phyloP scores from a whole-genome alignment of 2,113 vertebrate species.

The Hiodon tergisus region DNA sequence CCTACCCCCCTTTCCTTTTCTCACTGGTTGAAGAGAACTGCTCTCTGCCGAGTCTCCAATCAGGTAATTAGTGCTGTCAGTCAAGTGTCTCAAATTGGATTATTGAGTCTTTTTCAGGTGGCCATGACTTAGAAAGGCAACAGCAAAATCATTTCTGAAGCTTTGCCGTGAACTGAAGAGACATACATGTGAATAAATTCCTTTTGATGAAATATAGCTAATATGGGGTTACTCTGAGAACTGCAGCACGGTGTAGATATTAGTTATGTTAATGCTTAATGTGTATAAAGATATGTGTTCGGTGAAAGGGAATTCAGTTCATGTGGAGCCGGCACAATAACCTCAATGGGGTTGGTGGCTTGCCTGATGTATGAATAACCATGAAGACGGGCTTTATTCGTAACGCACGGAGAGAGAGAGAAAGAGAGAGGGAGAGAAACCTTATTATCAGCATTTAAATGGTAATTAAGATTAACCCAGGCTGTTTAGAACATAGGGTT shows the following conservation, averaged over 20 bases:
- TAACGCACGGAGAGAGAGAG: slow-evolving; percentile 15
- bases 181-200: slow-evolving; percentile 5
- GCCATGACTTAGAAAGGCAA: not conserved
- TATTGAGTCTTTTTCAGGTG: slow-evolving; percentile 44
- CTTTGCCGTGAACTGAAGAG: not conserved
- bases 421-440: slow-evolving; percentile 19
- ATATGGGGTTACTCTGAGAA: no score
- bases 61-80: slow-evolving; percentile 61
- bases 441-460: slow-evolving; percentile 65
- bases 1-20: not conserved
- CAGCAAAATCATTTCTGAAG: no score
- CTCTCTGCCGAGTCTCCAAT: slow-evolving; percentile 36
- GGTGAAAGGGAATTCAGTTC: not conserved
- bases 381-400: slow-evolving; percentile 34
- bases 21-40: not conserved
- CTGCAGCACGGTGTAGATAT: no score
- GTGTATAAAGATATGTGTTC: no score
- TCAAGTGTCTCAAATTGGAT: slow-evolving; percentile 54
- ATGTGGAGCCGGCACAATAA: slow-evolving; percentile 13
- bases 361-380: slow-evolving; percentile 32
- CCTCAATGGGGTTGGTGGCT: slow-evolving; percentile 6
- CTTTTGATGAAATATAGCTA: no score
- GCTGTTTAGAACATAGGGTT: slow-evolving; percentile 24
- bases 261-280: slow-evolving; percentile 3
- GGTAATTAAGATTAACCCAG: slow-evolving; percentile 58